Percentiles rank a stretch among this genome's conserved stretches.
Conservation (phyloP, 1,140 invertebrate species). For the Eufriesea mexicana region DNA sequence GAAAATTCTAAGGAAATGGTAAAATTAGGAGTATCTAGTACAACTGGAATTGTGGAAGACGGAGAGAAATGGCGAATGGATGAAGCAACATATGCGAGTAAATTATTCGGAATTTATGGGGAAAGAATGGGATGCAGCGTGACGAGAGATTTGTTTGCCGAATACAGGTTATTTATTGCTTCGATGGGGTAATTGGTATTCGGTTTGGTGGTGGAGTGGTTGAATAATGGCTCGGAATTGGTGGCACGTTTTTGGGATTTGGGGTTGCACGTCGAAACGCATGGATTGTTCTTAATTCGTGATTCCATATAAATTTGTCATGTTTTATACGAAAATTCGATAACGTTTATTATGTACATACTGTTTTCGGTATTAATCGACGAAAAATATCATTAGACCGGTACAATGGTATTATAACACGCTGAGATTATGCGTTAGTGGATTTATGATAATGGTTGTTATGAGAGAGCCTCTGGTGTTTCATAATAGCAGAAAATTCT, state of each 20-base stretch:
- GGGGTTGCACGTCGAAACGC: background rate
- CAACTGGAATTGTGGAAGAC: background rate
- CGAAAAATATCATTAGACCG: background rate
- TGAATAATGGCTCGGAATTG: background rate
- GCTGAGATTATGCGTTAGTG: background rate
- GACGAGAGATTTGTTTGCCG: constrained; percentile 3
- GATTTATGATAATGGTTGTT: background rate
- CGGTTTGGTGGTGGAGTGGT: background rate
- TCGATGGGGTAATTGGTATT: background rate
- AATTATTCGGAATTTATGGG: background rate
- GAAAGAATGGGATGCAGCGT: background rate
- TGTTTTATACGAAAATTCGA: background rate
- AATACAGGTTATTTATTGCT: constrained; percentile 6
- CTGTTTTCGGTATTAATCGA: too few relatives aligned
- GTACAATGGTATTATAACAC: background rate
- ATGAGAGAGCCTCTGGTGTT: background rate
- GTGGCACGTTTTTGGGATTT: background rate
- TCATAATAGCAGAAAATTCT: background rate
- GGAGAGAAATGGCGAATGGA: background rate
- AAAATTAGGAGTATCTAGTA: too few relatives aligned
- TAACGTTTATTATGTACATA: background rate
- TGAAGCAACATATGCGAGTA: background rate
- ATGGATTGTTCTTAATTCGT: background rate
- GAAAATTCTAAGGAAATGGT: too few relatives aligned
- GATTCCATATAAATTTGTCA: background rate